Conservation (phyloP, 2,888 invertebrate species). For the Pegoplata infirma region DNA sequence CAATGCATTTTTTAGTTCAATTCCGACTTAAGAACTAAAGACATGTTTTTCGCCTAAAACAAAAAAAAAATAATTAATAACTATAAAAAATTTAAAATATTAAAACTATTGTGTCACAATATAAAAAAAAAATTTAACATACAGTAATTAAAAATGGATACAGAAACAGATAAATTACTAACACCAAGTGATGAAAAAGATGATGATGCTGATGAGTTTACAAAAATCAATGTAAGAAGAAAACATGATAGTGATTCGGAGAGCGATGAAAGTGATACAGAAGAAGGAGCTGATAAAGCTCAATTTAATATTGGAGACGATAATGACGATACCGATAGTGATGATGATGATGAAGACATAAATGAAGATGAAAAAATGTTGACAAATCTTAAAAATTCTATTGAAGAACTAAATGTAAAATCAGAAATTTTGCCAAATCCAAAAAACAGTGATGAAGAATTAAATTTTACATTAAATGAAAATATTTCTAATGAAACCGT, state of each 20-base stretch:
- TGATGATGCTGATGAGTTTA: conserved; percentile 6
- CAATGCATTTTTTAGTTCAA: conserved; percentile 55
- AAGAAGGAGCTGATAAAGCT: conserved; percentile 41
- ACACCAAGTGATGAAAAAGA: conserved; percentile 20
- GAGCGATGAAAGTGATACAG: conserved; percentile 36
- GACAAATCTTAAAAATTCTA: conserved; percentile 33
- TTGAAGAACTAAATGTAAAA: conserved; percentile 13
- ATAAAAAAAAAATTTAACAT: no score
- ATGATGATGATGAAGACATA: not conserved
- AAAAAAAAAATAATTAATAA: conserved; percentile 20
- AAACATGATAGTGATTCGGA: conserved; percentile 31
- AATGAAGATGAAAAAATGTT: not conserved
- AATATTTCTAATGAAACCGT: conserved; percentile 46
- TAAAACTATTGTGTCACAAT: conserved; percentile 18
- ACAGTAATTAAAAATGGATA: conserved; percentile 36
- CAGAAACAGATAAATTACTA: conserved; percentile 50
- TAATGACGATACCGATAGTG: conserved; percentile 42
- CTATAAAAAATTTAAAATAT: conserved; percentile 15
- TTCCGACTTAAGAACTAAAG: conserved; percentile 57
- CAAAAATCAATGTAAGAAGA: conserved; percentile 8
- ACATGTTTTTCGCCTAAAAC: conserved; percentile 29
- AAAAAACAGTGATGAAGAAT: not conserved
- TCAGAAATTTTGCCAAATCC: not conserved
- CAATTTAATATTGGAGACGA: conserved; percentile 15
- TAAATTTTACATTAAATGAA: not conserved